Base-by-base conservation (phyloP, 2,797 vertebrate genomes). In the Centroberyx gerrardi region DNA sequence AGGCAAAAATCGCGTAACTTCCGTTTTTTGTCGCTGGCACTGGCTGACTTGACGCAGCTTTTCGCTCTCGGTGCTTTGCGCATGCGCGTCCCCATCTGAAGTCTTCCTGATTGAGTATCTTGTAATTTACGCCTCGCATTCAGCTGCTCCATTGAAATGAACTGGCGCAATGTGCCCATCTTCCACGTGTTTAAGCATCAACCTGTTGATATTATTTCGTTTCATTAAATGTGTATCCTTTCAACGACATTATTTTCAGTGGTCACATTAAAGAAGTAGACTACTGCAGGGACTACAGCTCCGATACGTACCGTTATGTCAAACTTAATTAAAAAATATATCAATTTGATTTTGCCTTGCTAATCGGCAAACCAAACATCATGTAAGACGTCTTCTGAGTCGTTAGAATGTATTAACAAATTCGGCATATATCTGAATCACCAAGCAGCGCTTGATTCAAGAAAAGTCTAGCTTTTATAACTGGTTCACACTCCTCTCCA, bases 71-170 rank as follows among this genome's bases (percentile, higher is more conserved):
- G 22, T 22, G 42, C 3, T 72, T 0, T 74, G 87, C 92, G 94
- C 93, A 93, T 77, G 94, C 89, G 92, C 88, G 58, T 68, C 78
- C 65, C 42, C 59, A 74, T 68, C 75, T 52, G 59, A 70, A 81
- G 81, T 76, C 86, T 90, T 92, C 76, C 88, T 86, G 72, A 80
- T 64, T 78, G 75, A 84, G 58, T 63, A 58, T 77, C 31, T 22
- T 44, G 84, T 80, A 83, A 81, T 77, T 72, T 73, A 59, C 72
- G 36, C 67, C 33, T 71, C 53, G 56, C 36, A 22, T n/a, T 74
- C 78, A 55, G 49, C 62, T 72, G 56, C n/a, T 65, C 58, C 15
- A 18, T 82, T 70, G 46, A 63, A 61, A 80, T 52, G 42, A 68
- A 63, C 60, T 48, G 60, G 36, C 22, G 33, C 36, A 29, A 6